Evolutionary conservation across 2,113 vertebrate species (phyloP).

Genomic region (Callipepla californica): DNA sequence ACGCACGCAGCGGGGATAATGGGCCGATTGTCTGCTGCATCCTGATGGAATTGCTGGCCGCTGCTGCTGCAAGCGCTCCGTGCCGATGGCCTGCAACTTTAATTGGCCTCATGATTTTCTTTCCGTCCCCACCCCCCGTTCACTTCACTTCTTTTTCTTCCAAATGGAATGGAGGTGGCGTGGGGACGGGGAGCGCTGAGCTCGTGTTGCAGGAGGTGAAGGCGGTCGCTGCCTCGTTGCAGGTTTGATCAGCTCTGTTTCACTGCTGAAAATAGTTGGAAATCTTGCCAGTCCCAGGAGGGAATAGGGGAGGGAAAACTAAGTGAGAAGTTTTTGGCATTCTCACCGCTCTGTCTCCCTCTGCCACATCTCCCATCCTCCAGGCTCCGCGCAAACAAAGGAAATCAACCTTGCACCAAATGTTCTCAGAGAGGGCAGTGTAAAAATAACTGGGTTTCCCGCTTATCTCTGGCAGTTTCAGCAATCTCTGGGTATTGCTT

Average conservation of each 20-base stretch:
- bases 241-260: slow-evolving; percentile 13
- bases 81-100: slow-evolving; percentile 36
- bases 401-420: slow-evolving; percentile 21
- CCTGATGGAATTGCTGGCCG: slow-evolving; percentile 61
- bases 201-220: background rate
- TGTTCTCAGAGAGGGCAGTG: background rate
- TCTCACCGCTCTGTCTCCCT: background rate
- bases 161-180: slow-evolving; percentile 25
- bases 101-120: slow-evolving; percentile 62
- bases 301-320: slow-evolving; percentile 11
- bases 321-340: slow-evolving; percentile 10
- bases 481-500: background rate
- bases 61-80: slow-evolving; percentile 36
- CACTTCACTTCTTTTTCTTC: slow-evolving; percentile 49
- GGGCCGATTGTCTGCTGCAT: slow-evolving; percentile 47
- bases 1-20: slow-evolving; percentile 53
- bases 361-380: slow-evolving; percentile 15
- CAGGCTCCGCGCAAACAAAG: slow-evolving; percentile 45
- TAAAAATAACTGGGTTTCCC: slow-evolving; percentile 45
- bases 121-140: slow-evolving; percentile 26
- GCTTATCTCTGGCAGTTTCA: slow-evolving; percentile 17
- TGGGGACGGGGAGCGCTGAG: slow-evolving; percentile 19
- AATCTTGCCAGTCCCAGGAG: background rate
- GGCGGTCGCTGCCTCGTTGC: background rate
- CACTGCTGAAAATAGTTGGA: background rate